phyloP scores from a whole-genome alignment of 2,113 vertebrate species.

The Myocastor coypus region DNA sequence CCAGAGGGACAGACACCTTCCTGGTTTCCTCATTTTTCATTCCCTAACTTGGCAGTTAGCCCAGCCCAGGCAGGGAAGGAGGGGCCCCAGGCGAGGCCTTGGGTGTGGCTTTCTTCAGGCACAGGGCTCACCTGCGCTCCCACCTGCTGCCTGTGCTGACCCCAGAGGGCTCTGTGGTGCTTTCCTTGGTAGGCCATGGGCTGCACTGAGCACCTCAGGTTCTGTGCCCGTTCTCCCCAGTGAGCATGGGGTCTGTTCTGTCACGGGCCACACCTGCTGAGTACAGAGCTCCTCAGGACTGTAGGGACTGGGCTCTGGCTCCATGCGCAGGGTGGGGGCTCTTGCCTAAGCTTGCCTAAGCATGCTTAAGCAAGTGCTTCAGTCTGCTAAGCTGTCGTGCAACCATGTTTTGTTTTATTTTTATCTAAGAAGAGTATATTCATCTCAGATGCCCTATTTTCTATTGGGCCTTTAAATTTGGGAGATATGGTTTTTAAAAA shows the following conservation, averaged over 20 bases:
- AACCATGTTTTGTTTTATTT: too few relatives aligned
- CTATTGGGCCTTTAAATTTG: too few relatives aligned
- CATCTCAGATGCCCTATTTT: too few relatives aligned
- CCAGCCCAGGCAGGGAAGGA: not conserved
- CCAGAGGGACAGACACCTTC: not conserved
- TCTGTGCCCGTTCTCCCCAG: not conserved
- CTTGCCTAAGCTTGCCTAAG: too few relatives aligned
- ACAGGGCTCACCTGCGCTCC: not conserved
- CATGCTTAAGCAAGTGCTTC: too few relatives aligned
- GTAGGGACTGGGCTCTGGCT: not conserved
- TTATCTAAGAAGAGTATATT: too few relatives aligned
- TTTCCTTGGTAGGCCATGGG: not conserved
- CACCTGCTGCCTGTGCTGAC: not conserved
- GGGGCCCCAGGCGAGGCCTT: not conserved
- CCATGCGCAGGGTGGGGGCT: not conserved
- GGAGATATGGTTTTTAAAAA: too few relatives aligned
- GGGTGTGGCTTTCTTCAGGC: too few relatives aligned
- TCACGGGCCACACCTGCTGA: not conserved
- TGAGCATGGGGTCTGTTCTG: not conserved
- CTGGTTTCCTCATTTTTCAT: not conserved
- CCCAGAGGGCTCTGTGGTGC: not conserved
- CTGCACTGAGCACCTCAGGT: not conserved
- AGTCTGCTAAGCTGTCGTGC: too few relatives aligned
- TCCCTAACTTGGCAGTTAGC: not conserved
- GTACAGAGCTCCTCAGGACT: not conserved